Evolutionary conservation across 2,797 vertebrate species (phyloP).

Genomic region (Amblyraja radiata): DNA sequence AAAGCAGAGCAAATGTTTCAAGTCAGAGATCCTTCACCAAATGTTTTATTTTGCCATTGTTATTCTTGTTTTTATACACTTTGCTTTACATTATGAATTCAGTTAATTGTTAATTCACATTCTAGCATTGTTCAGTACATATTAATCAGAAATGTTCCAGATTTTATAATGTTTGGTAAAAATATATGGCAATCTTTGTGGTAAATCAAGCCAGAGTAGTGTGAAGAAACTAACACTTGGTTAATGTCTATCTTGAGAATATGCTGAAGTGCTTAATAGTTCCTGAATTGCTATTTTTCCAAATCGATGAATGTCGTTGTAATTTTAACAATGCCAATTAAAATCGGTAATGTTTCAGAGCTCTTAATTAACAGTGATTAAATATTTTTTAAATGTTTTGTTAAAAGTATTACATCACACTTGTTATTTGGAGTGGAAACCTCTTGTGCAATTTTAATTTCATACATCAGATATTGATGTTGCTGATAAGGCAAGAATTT

Average conservation of each 20-base stretch:
- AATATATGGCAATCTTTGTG: background rate
- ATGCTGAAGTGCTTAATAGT: background rate
- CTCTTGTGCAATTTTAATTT: background rate
- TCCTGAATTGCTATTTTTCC: background rate
- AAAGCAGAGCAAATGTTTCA: no score
- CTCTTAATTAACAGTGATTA: background rate
- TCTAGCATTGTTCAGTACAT: background rate
- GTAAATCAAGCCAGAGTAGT: background rate
- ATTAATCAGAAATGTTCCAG: background rate
- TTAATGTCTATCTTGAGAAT: background rate
- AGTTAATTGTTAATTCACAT: background rate
- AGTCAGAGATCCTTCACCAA: no score
- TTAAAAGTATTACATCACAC: no score
- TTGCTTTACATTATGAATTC: background rate
- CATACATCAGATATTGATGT: background rate
- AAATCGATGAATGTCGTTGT: no score
- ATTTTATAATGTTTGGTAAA: background rate
- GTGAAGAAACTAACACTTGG: background rate
- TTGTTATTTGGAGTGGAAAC: no score
- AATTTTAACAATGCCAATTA: no score
- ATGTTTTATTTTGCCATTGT: background rate
- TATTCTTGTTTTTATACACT: background rate
- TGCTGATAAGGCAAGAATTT: background rate
- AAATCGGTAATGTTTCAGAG: background rate
- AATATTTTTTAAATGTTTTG: background rate